Conservation (phyloP, 2,888 invertebrate genomes). For the Lydus trimaculatus region DNA sequence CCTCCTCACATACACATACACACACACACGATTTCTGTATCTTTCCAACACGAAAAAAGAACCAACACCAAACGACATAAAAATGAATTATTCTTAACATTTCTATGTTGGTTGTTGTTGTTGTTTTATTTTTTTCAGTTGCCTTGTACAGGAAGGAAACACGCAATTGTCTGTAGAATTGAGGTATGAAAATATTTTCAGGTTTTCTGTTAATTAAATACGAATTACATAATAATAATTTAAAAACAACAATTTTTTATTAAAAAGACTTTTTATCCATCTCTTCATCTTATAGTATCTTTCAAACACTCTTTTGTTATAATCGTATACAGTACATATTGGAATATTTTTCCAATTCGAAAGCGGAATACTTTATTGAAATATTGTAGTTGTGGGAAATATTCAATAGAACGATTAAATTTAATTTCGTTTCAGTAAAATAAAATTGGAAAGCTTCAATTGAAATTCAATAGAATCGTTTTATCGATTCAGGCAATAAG, state of each 20-base stretch:
- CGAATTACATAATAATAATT: background rate
- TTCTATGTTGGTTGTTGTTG: background rate
- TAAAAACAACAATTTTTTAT: too few relatives aligned
- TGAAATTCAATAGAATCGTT: background rate
- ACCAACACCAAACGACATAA: background rate
- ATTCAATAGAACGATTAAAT: slow-evolving; percentile 7
- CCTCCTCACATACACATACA: background rate
- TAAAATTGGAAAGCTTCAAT: slow-evolving; percentile 3
- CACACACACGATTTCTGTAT: background rate
- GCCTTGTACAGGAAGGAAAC: background rate
- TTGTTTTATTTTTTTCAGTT: background rate
- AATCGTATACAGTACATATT: background rate
- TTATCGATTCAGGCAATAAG: background rate
- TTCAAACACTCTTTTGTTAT: background rate
- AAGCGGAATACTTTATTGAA: background rate
- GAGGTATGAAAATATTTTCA: background rate
- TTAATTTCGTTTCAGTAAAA: background rate
- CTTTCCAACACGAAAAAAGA: background rate
- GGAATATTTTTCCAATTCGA: background rate
- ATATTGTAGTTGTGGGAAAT: slow-evolving; percentile 6
- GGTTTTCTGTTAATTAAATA: background rate
- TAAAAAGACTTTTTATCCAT: too few relatives aligned
- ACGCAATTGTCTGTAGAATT: slow-evolving; percentile 5
- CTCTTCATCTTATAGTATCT: too few relatives aligned
- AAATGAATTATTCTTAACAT: slow-evolving; percentile 5